Evolutionary conservation across 2,113 vertebrate genomes (phyloP).

Genomic region (Tychaedon coryphoeus): DNA sequence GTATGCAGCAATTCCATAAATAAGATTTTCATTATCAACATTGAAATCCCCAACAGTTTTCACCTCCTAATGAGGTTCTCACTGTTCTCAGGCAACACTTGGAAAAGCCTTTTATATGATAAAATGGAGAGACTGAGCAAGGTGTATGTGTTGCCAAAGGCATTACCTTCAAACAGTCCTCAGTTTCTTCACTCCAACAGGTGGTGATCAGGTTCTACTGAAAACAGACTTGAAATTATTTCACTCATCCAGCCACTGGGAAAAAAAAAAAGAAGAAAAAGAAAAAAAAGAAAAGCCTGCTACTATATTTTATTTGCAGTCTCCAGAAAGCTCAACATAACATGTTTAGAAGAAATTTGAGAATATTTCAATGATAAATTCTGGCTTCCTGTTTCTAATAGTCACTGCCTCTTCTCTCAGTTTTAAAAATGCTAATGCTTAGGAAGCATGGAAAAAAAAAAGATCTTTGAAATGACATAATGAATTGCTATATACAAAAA

Average conservation of each 20-base stretch:
- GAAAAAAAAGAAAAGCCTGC: background rate
- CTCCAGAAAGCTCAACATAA: background rate
- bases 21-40: slow-evolving; percentile 65
- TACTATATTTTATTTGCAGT: background rate
- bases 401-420: background rate
- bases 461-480: background rate
- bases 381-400: background rate
- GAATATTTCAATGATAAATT: background rate
- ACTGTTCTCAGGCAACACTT: slow-evolving; percentile 9
- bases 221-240: background rate
- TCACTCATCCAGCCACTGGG: background rate
- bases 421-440: background rate
- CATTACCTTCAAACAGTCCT: background rate
- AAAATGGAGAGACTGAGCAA: slow-evolving; percentile 7
- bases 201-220: background rate
- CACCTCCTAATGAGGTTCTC: slow-evolving; percentile 49
- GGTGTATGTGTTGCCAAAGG: background rate
- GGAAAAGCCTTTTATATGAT: slow-evolving; percentile 29
- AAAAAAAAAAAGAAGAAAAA: background rate
- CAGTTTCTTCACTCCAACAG: background rate
- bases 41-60: slow-evolving; percentile 62
- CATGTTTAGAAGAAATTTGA: background rate
- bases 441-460: background rate
- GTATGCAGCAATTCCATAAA: slow-evolving; percentile 66
- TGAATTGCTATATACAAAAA: background rate